Base-by-base conservation (phyloP, 2,797 vertebrate genomes). In the Siniperca obscura region DNA sequence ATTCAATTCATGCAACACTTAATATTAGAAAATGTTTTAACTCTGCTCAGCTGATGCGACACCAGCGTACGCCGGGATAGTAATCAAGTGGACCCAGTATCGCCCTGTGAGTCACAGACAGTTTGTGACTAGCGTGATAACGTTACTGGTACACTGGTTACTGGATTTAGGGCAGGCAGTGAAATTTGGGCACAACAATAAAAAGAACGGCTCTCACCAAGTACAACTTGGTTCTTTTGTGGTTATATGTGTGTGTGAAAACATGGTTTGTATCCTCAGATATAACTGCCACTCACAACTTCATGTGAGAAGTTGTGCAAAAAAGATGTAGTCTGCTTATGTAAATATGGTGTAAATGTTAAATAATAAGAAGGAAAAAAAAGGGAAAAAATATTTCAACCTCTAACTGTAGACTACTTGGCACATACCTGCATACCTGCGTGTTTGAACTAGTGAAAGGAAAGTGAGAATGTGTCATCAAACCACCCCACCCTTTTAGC, bases 401-500 rank as follows among this genome's bases (percentile, higher is more conserved):
- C 38, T 73, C 9, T 67, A 56, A 56, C 46, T 73, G 17, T 1
- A 77, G 34, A 62, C 27, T 59, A 3, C 40, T 73, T 77, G 44
- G 50, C 78, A 69, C 67, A 81, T 62, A 67, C 66, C 8, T 46
- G 44, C 62, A 76, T 16, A 57, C 65, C 25, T 64, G 42, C 71
- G 1, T 80, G 86, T 85, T 84, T 69, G 75, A 89, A 87, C 87
- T 81, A 42, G 85, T 80, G 36, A 91, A 84, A 82, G 83, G 73
- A 89, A 86, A 89, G 44, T 75, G 57, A 71, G 79, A 62, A 36
- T 2, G 14, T 87, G 72, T 70, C 78, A 79, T 70, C 7, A 72
- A 74, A 48, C 30, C 38, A 40, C 82, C 69, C 17, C 84, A 73
- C 86, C 86, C 57, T 84, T 69, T 74, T 65, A 34, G 56, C 21